A percentile compares a stretch with the other conserved stretches of the same genome.
Evolutionary conservation across 1,140 invertebrate genomes (phyloP).

Genomic region (Drosophila pachea): DNA sequence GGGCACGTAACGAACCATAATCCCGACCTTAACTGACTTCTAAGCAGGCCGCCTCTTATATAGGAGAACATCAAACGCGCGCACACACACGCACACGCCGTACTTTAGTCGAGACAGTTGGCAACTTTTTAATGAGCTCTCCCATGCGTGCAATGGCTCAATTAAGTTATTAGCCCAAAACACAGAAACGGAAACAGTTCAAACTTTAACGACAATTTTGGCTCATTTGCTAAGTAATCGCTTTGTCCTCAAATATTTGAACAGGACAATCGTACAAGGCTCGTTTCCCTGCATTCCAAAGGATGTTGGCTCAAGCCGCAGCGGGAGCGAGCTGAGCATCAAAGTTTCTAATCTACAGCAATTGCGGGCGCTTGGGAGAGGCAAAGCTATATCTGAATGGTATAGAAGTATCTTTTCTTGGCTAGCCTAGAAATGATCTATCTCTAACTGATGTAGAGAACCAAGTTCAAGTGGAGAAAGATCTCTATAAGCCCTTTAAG

Average conservation of each 20-base stretch:
- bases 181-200: constrained; percentile 38
- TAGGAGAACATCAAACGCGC: constrained; percentile 8
- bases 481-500: too few relatives aligned
- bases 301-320: too few relatives aligned
- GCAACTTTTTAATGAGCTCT: constrained; percentile 64
- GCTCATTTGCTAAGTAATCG: constrained; percentile 57
- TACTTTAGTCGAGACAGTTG: constrained; percentile 34
- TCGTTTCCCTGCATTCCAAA: too few relatives aligned
- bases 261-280: too few relatives aligned
- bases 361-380: too few relatives aligned
- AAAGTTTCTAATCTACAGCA: too few relatives aligned
- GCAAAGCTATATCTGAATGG: too few relatives aligned
- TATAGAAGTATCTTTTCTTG: too few relatives aligned
- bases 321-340: too few relatives aligned
- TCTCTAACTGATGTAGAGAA: too few relatives aligned
- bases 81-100: not conserved
- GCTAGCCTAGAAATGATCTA: too few relatives aligned
- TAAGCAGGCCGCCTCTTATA: constrained; percentile 13
- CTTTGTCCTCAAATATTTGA: constrained; percentile 37
- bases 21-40: constrained; percentile 15
- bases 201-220: constrained; percentile 61
- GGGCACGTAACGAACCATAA: constrained; percentile 66
- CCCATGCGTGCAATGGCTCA: constrained; percentile 65
- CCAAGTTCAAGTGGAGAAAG: too few relatives aligned
- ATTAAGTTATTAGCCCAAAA: constrained; percentile 66